Evolutionary conservation across 2,888 invertebrate genomes (phyloP).

Genomic region (Brenthis ino): DNA sequence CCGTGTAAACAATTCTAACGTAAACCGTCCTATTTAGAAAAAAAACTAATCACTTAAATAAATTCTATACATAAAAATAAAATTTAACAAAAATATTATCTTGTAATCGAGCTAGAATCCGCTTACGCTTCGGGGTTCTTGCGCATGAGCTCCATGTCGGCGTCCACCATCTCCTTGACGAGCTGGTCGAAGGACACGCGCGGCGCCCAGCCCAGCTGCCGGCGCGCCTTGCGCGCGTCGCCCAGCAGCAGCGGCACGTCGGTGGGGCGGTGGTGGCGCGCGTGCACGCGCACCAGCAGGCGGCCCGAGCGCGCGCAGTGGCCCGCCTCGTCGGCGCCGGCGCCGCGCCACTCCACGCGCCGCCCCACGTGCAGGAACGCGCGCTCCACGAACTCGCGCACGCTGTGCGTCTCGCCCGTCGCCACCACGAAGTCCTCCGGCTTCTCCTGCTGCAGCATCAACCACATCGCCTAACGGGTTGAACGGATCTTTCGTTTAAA

Average conservation of each 20-base stretch:
- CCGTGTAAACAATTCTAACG: too few relatives aligned
- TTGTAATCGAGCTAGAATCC: too few relatives aligned
- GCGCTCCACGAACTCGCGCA: conserved; percentile 96
- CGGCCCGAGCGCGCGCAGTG: conserved; percentile 86
- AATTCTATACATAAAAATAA: too few relatives aligned
- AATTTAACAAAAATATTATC: too few relatives aligned
- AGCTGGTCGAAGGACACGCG: conserved; percentile 91
- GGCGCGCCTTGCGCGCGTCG: conserved; percentile 95
- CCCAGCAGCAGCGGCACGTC: conserved; percentile 97
- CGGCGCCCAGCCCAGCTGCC: conserved; percentile 93
- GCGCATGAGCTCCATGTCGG: conserved; percentile 95
- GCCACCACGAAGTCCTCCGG: conserved; percentile 99
- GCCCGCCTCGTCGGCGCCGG: conserved; percentile 90
- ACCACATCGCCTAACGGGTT: conserved; percentile 95
- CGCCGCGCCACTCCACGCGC: conserved; percentile 89
- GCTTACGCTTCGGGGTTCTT: conserved; percentile 92
- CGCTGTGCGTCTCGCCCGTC: conserved; percentile 96
- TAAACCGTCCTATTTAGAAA: too few relatives aligned
- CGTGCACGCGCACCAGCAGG: conserved; percentile 93
- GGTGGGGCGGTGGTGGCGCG: conserved; percentile 97
- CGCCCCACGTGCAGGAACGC: conserved; percentile 93
- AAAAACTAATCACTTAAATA: too few relatives aligned
- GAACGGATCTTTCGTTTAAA: neutral
- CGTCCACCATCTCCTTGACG: conserved; percentile 96
- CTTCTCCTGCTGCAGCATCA: conserved; percentile 96